phyloP scores from a whole-genome alignment of 2,113 vertebrate species.

The Vimba vimba region DNA sequence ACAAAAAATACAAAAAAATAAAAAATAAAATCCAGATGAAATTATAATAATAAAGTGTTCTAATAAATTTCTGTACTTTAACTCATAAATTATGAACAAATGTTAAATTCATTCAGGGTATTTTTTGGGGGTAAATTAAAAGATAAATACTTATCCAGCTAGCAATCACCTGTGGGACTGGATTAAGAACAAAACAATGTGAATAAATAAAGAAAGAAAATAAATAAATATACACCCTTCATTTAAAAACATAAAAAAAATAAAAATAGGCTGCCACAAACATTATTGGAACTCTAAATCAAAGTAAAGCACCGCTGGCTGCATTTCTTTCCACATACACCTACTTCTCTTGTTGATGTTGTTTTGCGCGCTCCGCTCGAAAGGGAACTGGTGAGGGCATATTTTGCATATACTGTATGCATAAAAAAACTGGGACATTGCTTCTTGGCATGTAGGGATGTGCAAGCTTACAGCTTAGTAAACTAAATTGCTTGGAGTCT shows the following conservation, averaged over 20 bases:
- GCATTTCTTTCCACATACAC: conserved; percentile 59
- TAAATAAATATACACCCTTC: conserved; percentile 28
- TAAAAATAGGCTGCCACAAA: conserved; percentile 54
- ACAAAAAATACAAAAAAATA: neutral
- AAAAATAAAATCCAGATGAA: neutral
- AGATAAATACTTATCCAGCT: conserved; percentile 1
- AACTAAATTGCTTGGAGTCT: conserved; percentile 14
- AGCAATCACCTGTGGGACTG: neutral
- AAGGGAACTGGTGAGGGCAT: conserved; percentile 67
- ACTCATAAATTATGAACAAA: neutral
- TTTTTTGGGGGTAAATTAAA: neutral
- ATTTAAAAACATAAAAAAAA: neutral
- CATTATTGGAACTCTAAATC: conserved; percentile 57
- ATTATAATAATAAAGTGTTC: neutral
- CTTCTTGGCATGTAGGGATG: conserved; percentile 57
- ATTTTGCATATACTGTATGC: conserved; percentile 52
- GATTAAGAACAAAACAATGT: conserved; percentile 6
- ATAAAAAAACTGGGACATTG: conserved; percentile 71
- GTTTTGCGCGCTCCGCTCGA: conserved; percentile 53
- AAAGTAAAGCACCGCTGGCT: conserved; percentile 57
- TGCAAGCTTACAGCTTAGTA: conserved; percentile 37
- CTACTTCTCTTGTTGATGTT: conserved; percentile 60
- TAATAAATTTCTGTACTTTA: neutral
- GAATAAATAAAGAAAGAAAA: conserved; percentile 4
- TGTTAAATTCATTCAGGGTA: neutral